Percentiles rank a stretch among this genome's conserved stretches.
phyloP scores from a whole-genome alignment of 2,797 vertebrate species.

The Scolopax rusticola region DNA sequence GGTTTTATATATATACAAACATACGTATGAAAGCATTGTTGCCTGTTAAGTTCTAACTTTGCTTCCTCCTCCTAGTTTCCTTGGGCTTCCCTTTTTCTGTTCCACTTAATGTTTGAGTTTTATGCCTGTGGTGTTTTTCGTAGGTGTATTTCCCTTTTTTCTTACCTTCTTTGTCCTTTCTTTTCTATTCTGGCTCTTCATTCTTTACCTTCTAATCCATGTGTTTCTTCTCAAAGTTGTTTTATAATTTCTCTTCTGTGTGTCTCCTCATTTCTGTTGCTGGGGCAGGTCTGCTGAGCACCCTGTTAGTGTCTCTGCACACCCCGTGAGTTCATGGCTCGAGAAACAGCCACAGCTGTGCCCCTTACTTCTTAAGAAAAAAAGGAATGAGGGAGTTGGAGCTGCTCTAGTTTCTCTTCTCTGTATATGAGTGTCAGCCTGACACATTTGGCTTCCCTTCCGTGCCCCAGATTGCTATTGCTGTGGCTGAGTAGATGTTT shows the following conservation, averaged over 20 bases:
- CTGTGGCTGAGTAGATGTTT: background rate
- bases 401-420: slow-evolving; percentile 14
- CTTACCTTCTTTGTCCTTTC: background rate
- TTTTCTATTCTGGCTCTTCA: background rate
- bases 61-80: background rate
- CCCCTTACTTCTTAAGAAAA: background rate
- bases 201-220: background rate
- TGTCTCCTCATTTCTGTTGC: background rate
- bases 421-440: background rate
- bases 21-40: background rate
- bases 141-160: background rate
- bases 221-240: background rate
- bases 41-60: background rate
- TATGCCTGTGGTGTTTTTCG: background rate
- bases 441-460: background rate
- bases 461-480: background rate
- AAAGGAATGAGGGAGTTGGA: background rate
- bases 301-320: background rate
- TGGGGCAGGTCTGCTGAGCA: background rate
- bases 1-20: background rate
- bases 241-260: background rate
- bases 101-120: slow-evolving; percentile 15
- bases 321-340: fast-evolving
- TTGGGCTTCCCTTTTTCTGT: slow-evolving; percentile 18
- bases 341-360: background rate